These are phyloP conservation scores for Brachystomella parvula DNA, from an alignment of 1,140 invertebrate genomes.

Conservation along the genomic window DNA sequence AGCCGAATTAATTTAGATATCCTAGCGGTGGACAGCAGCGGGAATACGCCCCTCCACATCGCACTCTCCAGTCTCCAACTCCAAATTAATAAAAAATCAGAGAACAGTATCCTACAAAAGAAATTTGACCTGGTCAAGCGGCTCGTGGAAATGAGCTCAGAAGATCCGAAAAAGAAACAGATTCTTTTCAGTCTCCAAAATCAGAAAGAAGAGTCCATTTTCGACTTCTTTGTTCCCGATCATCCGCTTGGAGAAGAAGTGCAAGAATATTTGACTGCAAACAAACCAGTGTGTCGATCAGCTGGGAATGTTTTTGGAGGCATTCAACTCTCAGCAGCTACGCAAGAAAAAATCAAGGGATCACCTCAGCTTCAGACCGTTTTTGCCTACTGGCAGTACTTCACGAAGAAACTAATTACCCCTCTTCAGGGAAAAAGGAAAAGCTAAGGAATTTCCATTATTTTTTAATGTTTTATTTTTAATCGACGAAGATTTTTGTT, in stretches of 20 bases:
- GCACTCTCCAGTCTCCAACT: not conserved
- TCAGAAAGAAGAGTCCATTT: not conserved
- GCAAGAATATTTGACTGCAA: no score
- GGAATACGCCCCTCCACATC: constrained; percentile 1
- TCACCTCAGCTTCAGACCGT: not conserved
- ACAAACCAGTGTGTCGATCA: no score
- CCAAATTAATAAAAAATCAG: not conserved
- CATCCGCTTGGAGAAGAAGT: no score
- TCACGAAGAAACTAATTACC: not conserved
- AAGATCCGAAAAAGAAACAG: not conserved
- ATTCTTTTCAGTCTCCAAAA: not conserved
- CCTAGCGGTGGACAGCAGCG: not conserved
- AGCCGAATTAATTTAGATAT: not conserved
- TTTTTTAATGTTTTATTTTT: no score
- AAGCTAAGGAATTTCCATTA: no score
- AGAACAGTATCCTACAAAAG: not conserved
- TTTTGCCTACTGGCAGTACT: not conserved
- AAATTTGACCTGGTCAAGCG: not conserved
- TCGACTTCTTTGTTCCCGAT: not conserved
- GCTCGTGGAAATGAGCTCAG: not conserved
- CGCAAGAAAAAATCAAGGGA: not conserved
- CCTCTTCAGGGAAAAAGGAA: no score
- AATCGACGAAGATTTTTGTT: no score
- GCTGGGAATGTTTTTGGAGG: no score
- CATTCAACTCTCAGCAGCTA: not conserved